Evolutionary conservation across 1,140 invertebrate species (phyloP), one percentile per base, ranked within the genome.

Genomic region (Habropoda laboriosa): DNA sequence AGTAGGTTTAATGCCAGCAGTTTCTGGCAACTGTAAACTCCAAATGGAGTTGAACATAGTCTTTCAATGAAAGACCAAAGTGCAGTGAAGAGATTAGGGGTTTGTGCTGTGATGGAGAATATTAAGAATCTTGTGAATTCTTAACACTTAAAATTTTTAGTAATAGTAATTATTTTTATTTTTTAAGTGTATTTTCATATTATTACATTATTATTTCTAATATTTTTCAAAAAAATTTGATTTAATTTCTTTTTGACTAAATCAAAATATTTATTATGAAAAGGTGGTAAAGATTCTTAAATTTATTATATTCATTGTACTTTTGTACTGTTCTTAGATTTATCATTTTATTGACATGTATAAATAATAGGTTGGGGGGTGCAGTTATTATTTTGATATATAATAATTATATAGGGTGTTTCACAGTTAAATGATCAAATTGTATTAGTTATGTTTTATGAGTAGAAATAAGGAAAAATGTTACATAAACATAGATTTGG

Each of bases 1-100:
- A 78, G 67, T 78, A 78, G 75, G 87, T 90, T 91, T 90, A 78
- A 78, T 42, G 45, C 67, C 75, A 78, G 40, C 27, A 24, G 4
- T 64, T 47, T 35, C 32, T 79, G 77, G 77, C 47, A 30, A 40
- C 13, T 10, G 35, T 42, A 63, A 57, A 57, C 60, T 74, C 58
- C 58, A 35, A 16, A 24, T 30, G 70, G 40, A 57, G 70, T 64
- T 53, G 21, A 55, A 30, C 18, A 78, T 82, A 74, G 64, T 64
- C 64, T 75, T 66, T 57, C 18, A 71, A 61, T 67, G 58, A 38
- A 47, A 74, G 60, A 70, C 64, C 58, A 77, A 72, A 67, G 40
- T 45, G 58, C 30, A 16, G 60, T 42, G 38, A 45, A 79, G 40
- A 79, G 70, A 79, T 74, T 74, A 38, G 47, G 16, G 18, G 38